phyloP scores from a whole-genome alignment of 2,888 invertebrate species.

The Timema cristinae region DNA sequence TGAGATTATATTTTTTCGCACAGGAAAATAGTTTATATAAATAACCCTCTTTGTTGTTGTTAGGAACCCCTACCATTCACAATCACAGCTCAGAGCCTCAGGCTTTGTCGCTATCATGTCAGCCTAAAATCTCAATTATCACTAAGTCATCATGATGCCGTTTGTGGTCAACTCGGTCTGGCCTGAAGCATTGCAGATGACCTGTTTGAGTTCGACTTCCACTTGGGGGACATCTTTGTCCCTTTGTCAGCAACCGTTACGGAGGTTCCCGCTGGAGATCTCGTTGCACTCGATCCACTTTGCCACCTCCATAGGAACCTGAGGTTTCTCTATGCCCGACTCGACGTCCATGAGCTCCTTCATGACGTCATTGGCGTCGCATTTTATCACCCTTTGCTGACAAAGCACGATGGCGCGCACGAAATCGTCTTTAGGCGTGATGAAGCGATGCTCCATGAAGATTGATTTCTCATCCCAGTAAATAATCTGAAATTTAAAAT shows the following conservation, averaged over 20 bases:
- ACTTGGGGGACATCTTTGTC: conserved; percentile 29
- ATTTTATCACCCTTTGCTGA: conserved; percentile 45
- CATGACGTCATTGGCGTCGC: conserved; percentile 44
- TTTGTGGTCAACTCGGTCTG: neutral
- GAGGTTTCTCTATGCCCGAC: conserved; percentile 48
- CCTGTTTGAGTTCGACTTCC: neutral
- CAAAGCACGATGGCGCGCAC: conserved; percentile 52
- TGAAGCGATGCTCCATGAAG: conserved; percentile 79
- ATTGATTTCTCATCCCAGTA: conserved; percentile 82
- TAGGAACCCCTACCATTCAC: too few relatives aligned
- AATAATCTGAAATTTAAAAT: conserved; percentile 55
- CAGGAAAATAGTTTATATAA: too few relatives aligned
- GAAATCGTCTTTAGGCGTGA: conserved; percentile 66
- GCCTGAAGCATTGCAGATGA: neutral
- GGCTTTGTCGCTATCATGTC: too few relatives aligned
- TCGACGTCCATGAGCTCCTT: conserved; percentile 26
- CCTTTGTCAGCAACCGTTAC: conserved; percentile 41
- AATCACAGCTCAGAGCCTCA: too few relatives aligned
- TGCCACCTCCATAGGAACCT: conserved; percentile 59
- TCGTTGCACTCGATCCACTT: conserved; percentile 69
- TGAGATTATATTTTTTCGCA: too few relatives aligned
- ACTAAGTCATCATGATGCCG: neutral
- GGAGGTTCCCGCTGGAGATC: conserved; percentile 62
- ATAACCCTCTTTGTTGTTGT: too few relatives aligned
- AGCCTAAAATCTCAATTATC: too few relatives aligned